A percentile compares a stretch with the other conserved stretches of the same genome.
These are phyloP conservation scores for Sinocyclocheilus maitianheensis DNA, from an alignment of 2,113 vertebrate genomes.

Conservation along the genomic window DNA sequence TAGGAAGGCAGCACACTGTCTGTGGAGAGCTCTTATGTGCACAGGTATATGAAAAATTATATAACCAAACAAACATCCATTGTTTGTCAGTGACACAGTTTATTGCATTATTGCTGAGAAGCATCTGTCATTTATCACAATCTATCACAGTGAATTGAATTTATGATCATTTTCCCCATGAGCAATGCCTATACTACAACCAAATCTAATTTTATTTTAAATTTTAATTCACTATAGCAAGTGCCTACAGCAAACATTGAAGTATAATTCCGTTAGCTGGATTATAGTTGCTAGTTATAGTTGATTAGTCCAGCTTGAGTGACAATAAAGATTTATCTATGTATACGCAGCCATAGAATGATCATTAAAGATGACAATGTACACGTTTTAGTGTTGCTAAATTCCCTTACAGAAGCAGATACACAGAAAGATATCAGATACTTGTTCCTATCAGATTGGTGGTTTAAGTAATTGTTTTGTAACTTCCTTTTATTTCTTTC, in stretches of 20 bases:
- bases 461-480: background rate
- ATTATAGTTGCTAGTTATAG: background rate
- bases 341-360: background rate
- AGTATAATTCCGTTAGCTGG: background rate
- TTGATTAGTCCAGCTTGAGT: background rate
- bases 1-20: too few species aligned
- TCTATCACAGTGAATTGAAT: too few species aligned
- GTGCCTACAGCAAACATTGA: background rate
- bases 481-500: conserved; percentile 1
- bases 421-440: background rate
- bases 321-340: background rate
- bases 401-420: background rate
- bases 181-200: too few species aligned
- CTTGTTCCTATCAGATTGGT: background rate
- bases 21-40: too few species aligned
- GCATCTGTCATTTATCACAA: too few species aligned
- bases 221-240: background rate
- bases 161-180: too few species aligned
- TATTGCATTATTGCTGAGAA: too few species aligned
- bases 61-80: too few species aligned
- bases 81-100: too few species aligned
- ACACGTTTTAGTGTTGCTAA: background rate
- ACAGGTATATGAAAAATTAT: too few species aligned
- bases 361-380: background rate
- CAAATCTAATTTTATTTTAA: background rate